These are phyloP conservation scores for Nemotelus nigrinus DNA, from an alignment of 2,888 invertebrate genomes.

Conservation along the genomic window DNA sequence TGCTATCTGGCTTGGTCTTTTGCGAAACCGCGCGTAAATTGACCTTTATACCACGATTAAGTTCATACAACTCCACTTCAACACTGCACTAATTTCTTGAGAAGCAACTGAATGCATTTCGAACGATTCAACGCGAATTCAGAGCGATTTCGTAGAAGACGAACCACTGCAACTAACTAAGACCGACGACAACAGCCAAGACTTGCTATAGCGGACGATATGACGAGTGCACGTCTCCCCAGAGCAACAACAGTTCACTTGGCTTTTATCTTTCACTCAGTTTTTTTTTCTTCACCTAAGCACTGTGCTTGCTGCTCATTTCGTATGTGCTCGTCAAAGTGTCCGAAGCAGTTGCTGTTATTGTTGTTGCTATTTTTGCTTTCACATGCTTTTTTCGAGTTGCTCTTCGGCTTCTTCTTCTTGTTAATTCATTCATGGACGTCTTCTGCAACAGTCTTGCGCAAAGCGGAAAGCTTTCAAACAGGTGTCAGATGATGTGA, in stretches of 20 bases:
- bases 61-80: no score
- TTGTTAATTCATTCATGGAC: not conserved
- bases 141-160: not conserved
- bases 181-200: not conserved
- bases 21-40: no score
- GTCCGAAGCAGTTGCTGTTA: not conserved
- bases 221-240: not conserved
- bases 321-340: not conserved
- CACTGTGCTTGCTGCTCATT: not conserved
- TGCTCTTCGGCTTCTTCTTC: not conserved
- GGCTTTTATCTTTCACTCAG: not conserved
- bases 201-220: conserved; percentile 1
- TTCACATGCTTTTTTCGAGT: not conserved
- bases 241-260: not conserved
- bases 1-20: no score
- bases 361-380: not conserved
- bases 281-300: not conserved
- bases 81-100: no score
- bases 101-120: no score
- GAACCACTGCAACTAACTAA: not conserved
- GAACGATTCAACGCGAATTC: not conserved
- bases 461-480: conserved; percentile 16
- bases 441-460: conserved; percentile 22
- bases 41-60: no score
- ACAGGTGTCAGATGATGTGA: conserved; percentile 13